Base-by-base conservation (phyloP, 2,113 vertebrate species). In the Malurus cyaneus region DNA sequence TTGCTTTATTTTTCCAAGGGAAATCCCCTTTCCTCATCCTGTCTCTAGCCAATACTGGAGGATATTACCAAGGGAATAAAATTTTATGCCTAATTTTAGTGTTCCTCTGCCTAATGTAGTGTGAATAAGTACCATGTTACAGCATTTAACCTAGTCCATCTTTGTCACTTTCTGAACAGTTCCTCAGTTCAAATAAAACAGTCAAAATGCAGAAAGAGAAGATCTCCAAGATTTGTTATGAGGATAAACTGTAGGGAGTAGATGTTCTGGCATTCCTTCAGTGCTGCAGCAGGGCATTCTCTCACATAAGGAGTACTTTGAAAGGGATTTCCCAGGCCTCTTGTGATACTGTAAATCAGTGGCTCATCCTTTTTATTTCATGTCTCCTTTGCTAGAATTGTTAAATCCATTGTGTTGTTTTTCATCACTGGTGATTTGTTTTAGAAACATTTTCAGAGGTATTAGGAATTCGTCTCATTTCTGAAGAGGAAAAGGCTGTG, bases 21-120 rank as follows among this genome's bases (percentile, higher is more conserved):
- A 96, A 97, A 94, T 94, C 86, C 70, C 82, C 39, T 42, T 96
- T 89, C 96, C 73, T 78, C 59, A 47, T 92, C 18, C 29, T 61
- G 67, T 88, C 83, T 95, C 69, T 92, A 91, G 94, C 85, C 86
- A 91, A 88, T 94, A 91, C 64, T 41, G 15, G 83, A 97, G 56
- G 71, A 89, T 95, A 95, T 95, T 94, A 93, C 89, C 94, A 92
- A 88, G 97, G 94, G 95, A 97, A 97, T 95, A 97, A 97, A 96
- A 97, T 95, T 88, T 96, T 96, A 95, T 96, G 96, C 96, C 94
- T 95, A 84, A 94, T 95, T 97, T 97, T 96, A 92, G 93, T 95
- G 94, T 95, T 95, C 96, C 80, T 94, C 52, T 92, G 95, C 95
- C 93, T 98, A 97, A 93, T 95, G 96, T 94, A 92, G 94, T 97